Conservation (phyloP, 2,888 invertebrate species). For the Octonoba sinensis region DNA sequence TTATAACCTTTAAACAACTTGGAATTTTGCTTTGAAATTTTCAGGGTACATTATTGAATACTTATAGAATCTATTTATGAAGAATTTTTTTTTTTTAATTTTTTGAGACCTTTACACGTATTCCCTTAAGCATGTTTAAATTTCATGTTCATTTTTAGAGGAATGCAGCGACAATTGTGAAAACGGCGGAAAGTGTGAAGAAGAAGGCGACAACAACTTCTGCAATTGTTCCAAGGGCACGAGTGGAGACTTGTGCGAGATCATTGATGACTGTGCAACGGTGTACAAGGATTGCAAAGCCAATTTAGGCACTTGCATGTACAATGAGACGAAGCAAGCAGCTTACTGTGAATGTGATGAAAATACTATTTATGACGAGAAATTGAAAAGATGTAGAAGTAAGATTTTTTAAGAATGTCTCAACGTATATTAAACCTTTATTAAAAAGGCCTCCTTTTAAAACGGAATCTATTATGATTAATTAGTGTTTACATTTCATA, state of each 20-base stretch:
- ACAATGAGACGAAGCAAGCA: background rate
- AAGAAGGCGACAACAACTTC: background rate
- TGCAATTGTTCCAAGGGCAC: slow-evolving; percentile 6
- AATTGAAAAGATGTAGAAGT: slow-evolving; percentile 9
- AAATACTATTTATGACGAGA: background rate
- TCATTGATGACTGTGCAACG: background rate
- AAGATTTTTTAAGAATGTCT: slow-evolving; percentile 7
- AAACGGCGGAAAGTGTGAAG: background rate
- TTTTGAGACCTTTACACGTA: no score
- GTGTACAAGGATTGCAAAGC: background rate
- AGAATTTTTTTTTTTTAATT: no score
- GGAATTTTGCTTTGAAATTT: no score
- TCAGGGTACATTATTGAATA: no score
- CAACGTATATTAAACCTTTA: no score
- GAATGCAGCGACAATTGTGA: background rate
- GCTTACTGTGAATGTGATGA: slow-evolving; percentile 3
- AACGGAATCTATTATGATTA: no score
- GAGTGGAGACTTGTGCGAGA: slow-evolving; percentile 5
- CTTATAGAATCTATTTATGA: no score
- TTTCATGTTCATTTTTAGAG: no score
- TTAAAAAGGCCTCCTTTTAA: no score
- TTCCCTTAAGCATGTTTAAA: no score
- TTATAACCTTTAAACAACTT: no score
- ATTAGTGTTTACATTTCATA: no score
- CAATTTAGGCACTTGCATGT: background rate